These are phyloP conservation scores for Uropetala carovei DNA, from an alignment of 2,888 invertebrate species.

Conservation along the genomic window DNA sequence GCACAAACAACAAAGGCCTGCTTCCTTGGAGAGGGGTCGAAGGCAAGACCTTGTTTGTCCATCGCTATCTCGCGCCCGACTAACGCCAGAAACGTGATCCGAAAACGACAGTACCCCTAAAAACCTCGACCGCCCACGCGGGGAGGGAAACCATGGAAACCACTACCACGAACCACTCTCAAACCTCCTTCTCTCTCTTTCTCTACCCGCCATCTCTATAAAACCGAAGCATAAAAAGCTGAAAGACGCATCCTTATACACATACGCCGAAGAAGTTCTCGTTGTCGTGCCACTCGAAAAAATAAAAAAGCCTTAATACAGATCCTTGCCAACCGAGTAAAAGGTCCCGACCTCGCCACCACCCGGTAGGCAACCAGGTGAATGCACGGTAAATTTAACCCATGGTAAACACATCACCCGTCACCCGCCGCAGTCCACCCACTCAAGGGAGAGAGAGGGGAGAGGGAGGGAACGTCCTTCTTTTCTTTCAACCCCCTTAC, in stretches of 20 bases:
- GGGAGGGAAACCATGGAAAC: conserved; percentile 38
- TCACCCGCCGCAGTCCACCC: conserved; percentile 28
- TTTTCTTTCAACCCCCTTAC: conserved; percentile 15
- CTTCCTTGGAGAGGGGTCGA: not conserved
- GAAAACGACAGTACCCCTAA: not conserved
- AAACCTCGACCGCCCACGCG: conserved; percentile 34
- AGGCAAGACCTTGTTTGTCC: conserved; percentile 39
- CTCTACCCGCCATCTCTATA: not conserved
- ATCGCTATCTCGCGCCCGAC: conserved; percentile 40
- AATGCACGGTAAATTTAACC: conserved; percentile 63
- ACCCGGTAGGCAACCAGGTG: conserved; percentile 41
- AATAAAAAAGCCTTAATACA: conserved; percentile 37
- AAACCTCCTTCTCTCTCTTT: not conserved
- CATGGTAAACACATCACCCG: conserved; percentile 42
- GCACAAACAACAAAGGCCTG: no score
- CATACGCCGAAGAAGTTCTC: not conserved
- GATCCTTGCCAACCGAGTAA: conserved; percentile 26
- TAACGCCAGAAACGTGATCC: conserved; percentile 44
- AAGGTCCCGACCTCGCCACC: conserved; percentile 40
- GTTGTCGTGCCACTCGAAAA: conserved; percentile 13
- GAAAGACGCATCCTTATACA: not conserved
- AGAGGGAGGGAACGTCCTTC: conserved; percentile 2
- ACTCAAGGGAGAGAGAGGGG: conserved; percentile 34
- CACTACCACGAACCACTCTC: not conserved
- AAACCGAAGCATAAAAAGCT: conserved; percentile 4